These are phyloP conservation scores for Abscondita cerata DNA, from an alignment of 2,888 invertebrate species.

Conservation along the genomic window DNA sequence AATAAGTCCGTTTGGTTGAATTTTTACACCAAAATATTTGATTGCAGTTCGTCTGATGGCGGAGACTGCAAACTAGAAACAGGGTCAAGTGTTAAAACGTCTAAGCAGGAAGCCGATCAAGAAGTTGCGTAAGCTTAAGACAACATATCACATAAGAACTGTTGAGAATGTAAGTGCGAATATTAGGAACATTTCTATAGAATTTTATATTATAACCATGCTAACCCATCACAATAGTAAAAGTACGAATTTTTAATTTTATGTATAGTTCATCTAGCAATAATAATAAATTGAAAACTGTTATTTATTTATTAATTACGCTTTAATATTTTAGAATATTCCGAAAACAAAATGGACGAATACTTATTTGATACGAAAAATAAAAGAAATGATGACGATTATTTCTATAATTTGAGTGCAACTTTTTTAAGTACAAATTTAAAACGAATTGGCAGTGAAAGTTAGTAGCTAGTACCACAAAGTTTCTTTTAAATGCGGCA, in stretches of 20 bases:
- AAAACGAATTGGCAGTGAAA: neutral
- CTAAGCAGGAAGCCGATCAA: constrained; percentile 30
- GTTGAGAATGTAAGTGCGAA: constrained; percentile 48
- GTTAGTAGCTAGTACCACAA: neutral
- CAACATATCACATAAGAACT: constrained; percentile 54
- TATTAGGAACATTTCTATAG: constrained; percentile 50
- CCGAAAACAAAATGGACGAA: neutral
- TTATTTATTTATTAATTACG: constrained; percentile 37
- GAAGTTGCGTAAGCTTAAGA: constrained; percentile 38
- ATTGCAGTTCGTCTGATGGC: too few species aligned
- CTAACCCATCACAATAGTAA: constrained; percentile 47
- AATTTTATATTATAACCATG: constrained; percentile 53
- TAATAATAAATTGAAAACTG: constrained; percentile 40
- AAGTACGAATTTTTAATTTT: constrained; percentile 41
- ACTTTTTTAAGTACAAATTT: constrained; percentile 9
- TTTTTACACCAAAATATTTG: too few species aligned
- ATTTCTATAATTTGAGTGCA: neutral
- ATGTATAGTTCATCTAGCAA: constrained; percentile 53
- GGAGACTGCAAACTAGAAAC: constrained; percentile 9
- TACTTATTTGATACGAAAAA: too few species aligned
- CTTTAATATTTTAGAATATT: constrained; percentile 26
- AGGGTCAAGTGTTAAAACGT: constrained; percentile 24
- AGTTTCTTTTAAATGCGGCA: constrained; percentile 8
- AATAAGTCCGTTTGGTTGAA: too few species aligned
- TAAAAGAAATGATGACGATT: constrained; percentile 1